phyloP scores from a whole-genome alignment of 2,797 vertebrate genomes.

The Limnodromus scolopaceus region DNA sequence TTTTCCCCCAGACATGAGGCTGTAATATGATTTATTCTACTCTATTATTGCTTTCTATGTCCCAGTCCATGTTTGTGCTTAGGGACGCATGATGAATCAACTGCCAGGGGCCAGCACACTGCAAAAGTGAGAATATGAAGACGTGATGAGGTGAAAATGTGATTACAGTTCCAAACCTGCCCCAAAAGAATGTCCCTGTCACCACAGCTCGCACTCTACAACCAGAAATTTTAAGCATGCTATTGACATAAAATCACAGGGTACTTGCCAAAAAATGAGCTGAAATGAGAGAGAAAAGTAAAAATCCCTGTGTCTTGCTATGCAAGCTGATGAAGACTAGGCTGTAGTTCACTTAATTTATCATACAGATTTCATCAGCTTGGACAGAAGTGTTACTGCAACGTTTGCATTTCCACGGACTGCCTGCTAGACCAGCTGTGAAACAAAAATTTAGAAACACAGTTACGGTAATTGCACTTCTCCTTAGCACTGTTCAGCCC shows the following conservation, averaged over 20 bases:
- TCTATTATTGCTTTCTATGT: slow-evolving; percentile 60
- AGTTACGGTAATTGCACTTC: background rate
- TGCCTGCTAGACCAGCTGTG: background rate
- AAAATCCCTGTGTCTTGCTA: background rate
- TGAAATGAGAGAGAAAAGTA: background rate
- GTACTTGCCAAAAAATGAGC: background rate
- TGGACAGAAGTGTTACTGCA: background rate
- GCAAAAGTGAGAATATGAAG: slow-evolving; percentile 48
- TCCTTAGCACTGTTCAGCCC: background rate
- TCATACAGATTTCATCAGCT: background rate
- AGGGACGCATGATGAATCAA: slow-evolving; percentile 53
- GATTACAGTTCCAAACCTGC: slow-evolving; percentile 44
- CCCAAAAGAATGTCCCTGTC: slow-evolving; percentile 1
- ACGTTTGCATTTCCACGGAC: background rate
- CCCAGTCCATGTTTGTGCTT: slow-evolving; percentile 59
- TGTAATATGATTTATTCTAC: slow-evolving; percentile 64
- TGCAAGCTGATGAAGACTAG: background rate
- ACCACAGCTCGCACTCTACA: background rate
- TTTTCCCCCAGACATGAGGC: slow-evolving; percentile 24
- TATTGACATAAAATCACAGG: background rate
- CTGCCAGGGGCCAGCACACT: slow-evolving; percentile 41
- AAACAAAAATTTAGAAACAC: background rate
- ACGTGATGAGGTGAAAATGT: slow-evolving; percentile 29
- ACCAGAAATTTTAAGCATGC: background rate
- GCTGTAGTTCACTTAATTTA: background rate